Percentiles rank a stretch among this genome's conserved stretches.
Conservation (phyloP, 2,888 invertebrate genomes). For the Lomographa bimaculata region DNA sequence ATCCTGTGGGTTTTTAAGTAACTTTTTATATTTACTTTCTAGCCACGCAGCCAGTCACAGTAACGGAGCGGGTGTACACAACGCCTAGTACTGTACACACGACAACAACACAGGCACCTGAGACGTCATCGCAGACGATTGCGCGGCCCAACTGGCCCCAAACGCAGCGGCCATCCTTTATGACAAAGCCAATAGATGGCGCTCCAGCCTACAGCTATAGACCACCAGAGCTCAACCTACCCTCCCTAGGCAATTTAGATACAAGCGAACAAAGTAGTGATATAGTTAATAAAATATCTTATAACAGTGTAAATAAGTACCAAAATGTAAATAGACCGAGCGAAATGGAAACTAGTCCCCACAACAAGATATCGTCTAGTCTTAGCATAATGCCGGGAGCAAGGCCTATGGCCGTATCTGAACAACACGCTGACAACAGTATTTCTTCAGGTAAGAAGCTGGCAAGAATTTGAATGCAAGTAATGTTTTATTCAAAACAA, state of each 20-base stretch:
- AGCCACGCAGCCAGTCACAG: conserved; percentile 59
- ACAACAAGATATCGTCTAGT: conserved; percentile 84
- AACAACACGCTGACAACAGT: conserved; percentile 76
- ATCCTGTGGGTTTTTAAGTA: conserved; percentile 12
- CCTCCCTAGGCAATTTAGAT: conserved; percentile 73
- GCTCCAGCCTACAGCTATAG: conserved; percentile 70
- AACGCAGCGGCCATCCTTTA: conserved; percentile 77
- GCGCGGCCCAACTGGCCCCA: conserved; percentile 64
- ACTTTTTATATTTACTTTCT: conserved; percentile 42
- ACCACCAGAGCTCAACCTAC: conserved; percentile 76
- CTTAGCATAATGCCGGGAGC: conserved; percentile 77
- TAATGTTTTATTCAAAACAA: too few relatives aligned
- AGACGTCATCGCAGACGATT: conserved; percentile 60
- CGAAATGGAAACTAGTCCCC: conserved; percentile 80
- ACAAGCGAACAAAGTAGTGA: conserved; percentile 81
- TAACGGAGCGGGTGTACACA: conserved; percentile 64
- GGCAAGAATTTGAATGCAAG: too few relatives aligned
- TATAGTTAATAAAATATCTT: conserved; percentile 81
- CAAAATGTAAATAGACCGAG: conserved; percentile 81
- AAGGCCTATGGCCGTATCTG: conserved; percentile 77
- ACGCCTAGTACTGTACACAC: conserved; percentile 62
- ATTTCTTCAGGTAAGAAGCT: conserved; percentile 75
- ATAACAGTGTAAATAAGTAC: conserved; percentile 83
- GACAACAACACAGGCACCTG: conserved; percentile 50
- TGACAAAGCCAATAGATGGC: conserved; percentile 82